Conservation (phyloP, 2,888 invertebrate species). For the Dione juno region DNA sequence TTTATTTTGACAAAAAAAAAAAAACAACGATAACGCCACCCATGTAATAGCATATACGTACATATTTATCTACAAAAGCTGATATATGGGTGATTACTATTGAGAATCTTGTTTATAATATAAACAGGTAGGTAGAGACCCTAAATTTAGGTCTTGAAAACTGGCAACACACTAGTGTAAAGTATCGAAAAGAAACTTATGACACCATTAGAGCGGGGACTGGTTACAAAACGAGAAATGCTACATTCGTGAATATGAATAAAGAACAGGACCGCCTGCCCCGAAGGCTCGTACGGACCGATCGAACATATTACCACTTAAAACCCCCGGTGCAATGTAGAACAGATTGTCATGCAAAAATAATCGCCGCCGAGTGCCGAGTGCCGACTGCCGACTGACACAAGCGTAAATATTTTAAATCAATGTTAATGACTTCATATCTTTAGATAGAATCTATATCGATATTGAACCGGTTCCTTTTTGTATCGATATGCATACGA, state of each 20-base stretch:
- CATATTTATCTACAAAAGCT: not conserved
- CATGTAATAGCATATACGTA: not conserved
- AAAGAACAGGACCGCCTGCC: slow-evolving; percentile 64
- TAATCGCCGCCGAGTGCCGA: slow-evolving; percentile 53
- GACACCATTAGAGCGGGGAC: slow-evolving; percentile 61
- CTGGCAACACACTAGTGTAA: slow-evolving; percentile 15
- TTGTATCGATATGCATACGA: slow-evolving; percentile 50
- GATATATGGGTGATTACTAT: not conserved
- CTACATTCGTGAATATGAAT: slow-evolving; percentile 72
- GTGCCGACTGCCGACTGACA: slow-evolving; percentile 49
- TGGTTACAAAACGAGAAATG: slow-evolving; percentile 71
- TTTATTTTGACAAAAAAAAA: slow-evolving; percentile 21
- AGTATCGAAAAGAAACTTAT: slow-evolving; percentile 60
- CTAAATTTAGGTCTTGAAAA: not conserved
- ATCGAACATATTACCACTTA: slow-evolving; percentile 49
- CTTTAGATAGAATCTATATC: slow-evolving; percentile 50
- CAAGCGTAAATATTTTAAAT: slow-evolving; percentile 72
- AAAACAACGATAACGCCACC: slow-evolving; percentile 12
- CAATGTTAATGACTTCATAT: slow-evolving; percentile 53
- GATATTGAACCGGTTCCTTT: slow-evolving; percentile 59
- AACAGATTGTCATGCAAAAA: slow-evolving; percentile 72
- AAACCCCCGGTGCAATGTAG: slow-evolving; percentile 18
- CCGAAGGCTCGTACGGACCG: slow-evolving; percentile 63
- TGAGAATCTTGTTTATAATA: slow-evolving; percentile 1
- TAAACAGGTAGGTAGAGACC: not conserved